Evolutionary conservation across 2,113 vertebrate species (phyloP), one percentile per base, ranked within the genome.

Genomic region (Rhinolophus ferrumequinum): DNA sequence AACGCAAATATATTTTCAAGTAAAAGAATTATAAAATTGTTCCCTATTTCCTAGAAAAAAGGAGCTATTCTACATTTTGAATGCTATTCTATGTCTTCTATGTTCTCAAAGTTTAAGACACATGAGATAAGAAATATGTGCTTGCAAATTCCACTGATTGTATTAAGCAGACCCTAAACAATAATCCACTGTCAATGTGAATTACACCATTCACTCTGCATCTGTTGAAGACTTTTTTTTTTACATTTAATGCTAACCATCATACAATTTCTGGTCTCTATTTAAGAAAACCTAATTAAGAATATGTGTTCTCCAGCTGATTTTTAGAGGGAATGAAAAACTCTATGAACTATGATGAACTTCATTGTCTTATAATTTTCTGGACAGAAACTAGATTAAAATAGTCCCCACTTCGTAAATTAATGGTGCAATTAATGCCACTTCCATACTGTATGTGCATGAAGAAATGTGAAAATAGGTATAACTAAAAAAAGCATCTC

Each of bases 271-370:
- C 54, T 90, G 50, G n/a, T 77, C 15, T 94, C 90, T 79, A 15
- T 87, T 90, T 56, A 82, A 88, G 93, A 87, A 80, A 93, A 6
- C 38, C n/a, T 86, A 88, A 72, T 82, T 76, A 91, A 47, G 56
- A 87, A 80, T 92, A 69, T 79, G 4, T 47, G 8, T 87, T 77
- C 50, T 89, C 75, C 11, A 28, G 28, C 16, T 90, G 44, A 79
- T 94, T 87, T 87, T 94, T 89, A 84, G 76, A n/a, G 58, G 66
- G 67, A 83, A 66, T 76, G 9, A 93, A 58, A 86, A 91, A 64
- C 50, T 73, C 21, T 5, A 80, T 35, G 41, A 89, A 58, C 19
- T 19, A 44, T 33, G 72, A 88, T 69, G 16, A 90, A 81, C 16
- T 41, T 75, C 16, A 77, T 41, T 52, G 28, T 76, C 38, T 88